These are phyloP conservation scores for Aurelia sp. DNA, from an alignment of 30 jellyfish, hydroid and myxozoan species.

Conservation along the genomic window DNA sequence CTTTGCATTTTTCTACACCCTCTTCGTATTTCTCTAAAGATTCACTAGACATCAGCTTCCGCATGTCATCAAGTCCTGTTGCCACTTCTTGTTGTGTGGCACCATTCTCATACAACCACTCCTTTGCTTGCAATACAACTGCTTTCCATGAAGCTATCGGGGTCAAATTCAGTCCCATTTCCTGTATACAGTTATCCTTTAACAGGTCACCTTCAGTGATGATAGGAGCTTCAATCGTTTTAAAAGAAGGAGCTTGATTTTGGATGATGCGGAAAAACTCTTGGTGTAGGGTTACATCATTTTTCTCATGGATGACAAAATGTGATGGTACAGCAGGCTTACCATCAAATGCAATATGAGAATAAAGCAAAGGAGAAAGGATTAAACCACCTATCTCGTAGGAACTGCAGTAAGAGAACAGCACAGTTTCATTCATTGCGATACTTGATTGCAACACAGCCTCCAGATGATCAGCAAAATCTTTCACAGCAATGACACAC, in stretches of 20 bases:
- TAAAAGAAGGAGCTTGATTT: conserved; percentile 76
- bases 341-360: conserved; percentile 85
- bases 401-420: conserved; percentile 81
- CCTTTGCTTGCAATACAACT: conserved; percentile 63
- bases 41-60: conserved; percentile 75
- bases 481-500: conserved; percentile 69
- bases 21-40: conserved; percentile 82
- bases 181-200: conserved; percentile 67
- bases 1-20: conserved; percentile 70
- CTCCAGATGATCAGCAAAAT: conserved; percentile 78
- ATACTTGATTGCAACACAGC: conserved; percentile 46
- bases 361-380: conserved; percentile 68
- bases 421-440: conserved; percentile 40
- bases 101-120: conserved; percentile 88
- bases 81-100: conserved; percentile 94
- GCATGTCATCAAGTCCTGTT: conserved; percentile 83
- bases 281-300: conserved; percentile 54
- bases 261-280: conserved; percentile 69
- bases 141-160: conserved; percentile 86
- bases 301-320: conserved; percentile 83
- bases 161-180: conserved; percentile 69
- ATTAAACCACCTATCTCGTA: conserved; percentile 79
- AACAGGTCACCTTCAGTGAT: conserved; percentile 75
- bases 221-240: conserved; percentile 54
- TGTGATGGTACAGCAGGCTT: conserved; percentile 89